Conservation (phyloP, 1,140 invertebrate genomes). For the Pseudachorutes palmiensis region DNA sequence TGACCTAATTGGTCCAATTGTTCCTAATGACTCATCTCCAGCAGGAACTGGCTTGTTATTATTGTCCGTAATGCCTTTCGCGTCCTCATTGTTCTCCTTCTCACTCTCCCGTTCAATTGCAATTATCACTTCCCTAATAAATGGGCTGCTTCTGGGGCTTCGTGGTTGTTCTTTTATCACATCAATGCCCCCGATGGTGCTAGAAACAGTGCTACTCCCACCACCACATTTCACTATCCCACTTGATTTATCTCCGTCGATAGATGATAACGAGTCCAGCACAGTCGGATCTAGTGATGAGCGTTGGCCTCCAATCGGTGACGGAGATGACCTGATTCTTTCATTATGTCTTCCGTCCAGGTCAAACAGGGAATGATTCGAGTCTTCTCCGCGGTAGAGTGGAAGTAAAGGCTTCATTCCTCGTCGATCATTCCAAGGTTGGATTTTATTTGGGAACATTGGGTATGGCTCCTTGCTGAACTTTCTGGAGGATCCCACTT, state of each 20-base stretch:
- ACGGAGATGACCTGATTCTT: no score
- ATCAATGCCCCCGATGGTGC: no score
- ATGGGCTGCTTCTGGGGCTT: neutral
- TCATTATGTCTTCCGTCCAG: no score
- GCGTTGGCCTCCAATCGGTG: no score
- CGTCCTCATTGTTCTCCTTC: neutral
- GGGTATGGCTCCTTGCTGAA: neutral
- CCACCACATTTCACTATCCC: no score
- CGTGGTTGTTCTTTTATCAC: neutral
- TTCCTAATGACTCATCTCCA: neutral
- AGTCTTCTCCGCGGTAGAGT: neutral
- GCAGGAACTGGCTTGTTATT: no score
- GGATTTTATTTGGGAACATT: neutral
- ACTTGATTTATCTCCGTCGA: no score
- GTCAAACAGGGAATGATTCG: neutral
- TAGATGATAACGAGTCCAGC: no score
- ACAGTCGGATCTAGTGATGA: no score
- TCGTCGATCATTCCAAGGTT: neutral
- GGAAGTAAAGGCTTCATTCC: neutral
- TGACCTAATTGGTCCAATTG: neutral
- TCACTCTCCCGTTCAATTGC: neutral
- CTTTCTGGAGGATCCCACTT: neutral
- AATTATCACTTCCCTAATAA: conserved; percentile 2
- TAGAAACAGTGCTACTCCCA: no score
- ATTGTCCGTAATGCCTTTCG: neutral